These are phyloP conservation scores for Python bivittatus DNA, from an alignment of 2,113 vertebrate species.

Conservation along the genomic window DNA sequence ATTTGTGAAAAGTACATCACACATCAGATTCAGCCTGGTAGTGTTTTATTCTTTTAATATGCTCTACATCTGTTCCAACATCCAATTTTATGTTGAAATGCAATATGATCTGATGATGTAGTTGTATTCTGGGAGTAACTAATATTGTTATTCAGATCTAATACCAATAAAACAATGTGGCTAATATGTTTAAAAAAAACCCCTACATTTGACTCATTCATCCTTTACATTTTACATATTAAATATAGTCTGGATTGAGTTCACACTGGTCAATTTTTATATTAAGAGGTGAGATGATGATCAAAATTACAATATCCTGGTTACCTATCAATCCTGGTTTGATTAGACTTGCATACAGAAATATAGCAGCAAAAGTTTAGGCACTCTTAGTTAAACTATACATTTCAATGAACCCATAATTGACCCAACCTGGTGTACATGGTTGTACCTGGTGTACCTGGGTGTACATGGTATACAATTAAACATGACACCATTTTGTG, in stretches of 20 bases:
- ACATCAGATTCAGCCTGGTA: not conserved
- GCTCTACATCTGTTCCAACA: slow-evolving; percentile 36
- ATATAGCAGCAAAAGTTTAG: not conserved
- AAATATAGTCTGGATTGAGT: not conserved
- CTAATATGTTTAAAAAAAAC: slow-evolving; percentile 28
- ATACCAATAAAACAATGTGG: slow-evolving; percentile 67
- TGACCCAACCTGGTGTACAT: not conserved
- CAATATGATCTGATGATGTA: slow-evolving; percentile 37
- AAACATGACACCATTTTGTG: not conserved
- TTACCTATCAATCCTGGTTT: not conserved
- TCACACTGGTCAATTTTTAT: not conserved
- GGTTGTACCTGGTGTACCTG: too few relatives aligned
- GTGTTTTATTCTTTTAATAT: slow-evolving; percentile 48
- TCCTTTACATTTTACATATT: not conserved
- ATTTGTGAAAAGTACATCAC: slow-evolving; percentile 79
- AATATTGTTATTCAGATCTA: slow-evolving; percentile 47
- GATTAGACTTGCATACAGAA: not conserved
- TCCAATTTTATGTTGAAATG: slow-evolving; percentile 40
- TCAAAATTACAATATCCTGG: not conserved
- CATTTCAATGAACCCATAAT: not conserved
- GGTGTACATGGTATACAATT: not conserved
- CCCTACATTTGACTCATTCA: slow-evolving; percentile 33
- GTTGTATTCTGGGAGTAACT: slow-evolving; percentile 47
- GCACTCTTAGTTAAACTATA: not conserved
- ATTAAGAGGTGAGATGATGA: slow-evolving; percentile 17